Evolutionary conservation across 2,797 vertebrate species (phyloP).

Genomic region (Muraenolepis orangiensis): DNA sequence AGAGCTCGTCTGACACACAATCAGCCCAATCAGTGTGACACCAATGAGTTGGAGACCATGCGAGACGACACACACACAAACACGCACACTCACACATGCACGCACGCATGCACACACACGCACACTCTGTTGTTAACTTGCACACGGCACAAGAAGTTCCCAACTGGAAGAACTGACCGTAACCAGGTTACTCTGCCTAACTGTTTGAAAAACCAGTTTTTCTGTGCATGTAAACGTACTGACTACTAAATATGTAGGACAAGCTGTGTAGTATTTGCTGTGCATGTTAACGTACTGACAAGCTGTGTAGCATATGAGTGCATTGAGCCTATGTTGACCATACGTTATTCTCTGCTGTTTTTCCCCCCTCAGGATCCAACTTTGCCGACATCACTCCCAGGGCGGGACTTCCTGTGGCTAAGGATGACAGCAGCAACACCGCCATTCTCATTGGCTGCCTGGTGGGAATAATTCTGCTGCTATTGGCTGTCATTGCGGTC

Average conservation of each 20-base stretch:
- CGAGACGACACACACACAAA: neutral
- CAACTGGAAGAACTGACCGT: too few relatives aligned
- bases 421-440: conserved; percentile 84
- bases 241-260: too few relatives aligned
- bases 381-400: conserved; percentile 70
- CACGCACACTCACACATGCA: neutral
- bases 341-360: conserved; percentile 16
- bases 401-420: conserved; percentile 79
- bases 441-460: conserved; percentile 91
- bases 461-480: conserved; percentile 90
- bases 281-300: neutral
- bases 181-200: too few relatives aligned
- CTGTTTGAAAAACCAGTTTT: too few relatives aligned
- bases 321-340: neutral
- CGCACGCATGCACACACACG: neutral
- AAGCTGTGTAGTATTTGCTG: too few relatives aligned
- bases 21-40: conserved; percentile 30
- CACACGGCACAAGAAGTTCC: too few relatives aligned
- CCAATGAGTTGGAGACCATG: conserved; percentile 18
- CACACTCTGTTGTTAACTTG: neutral
- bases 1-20: conserved; percentile 43
- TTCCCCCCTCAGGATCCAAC: conserved; percentile 45
- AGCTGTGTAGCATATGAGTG: neutral
- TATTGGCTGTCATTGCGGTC: conserved; percentile 86
- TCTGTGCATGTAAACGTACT: too few relatives aligned